Evolutionary conservation across 2,888 invertebrate species (phyloP), one percentile per base, ranked within the genome.

Genomic region (Elmis aenea): DNA sequence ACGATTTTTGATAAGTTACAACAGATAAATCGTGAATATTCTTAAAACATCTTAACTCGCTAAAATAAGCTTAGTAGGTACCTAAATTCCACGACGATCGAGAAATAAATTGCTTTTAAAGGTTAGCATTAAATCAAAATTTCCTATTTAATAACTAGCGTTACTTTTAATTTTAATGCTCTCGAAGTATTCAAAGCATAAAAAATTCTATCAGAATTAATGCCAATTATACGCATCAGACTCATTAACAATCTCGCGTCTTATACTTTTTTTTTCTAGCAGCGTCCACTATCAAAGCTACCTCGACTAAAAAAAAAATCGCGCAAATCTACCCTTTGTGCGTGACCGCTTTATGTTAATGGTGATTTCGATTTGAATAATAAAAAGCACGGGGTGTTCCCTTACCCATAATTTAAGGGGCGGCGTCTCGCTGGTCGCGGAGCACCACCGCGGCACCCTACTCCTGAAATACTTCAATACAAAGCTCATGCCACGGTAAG

Each of bases 351-450:
- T 49, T 40, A 37, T 36, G 39, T 46, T 48, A 51, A 52, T 55
- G 47, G 50, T 56, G 54, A 51, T 53, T 53, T 54, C 53, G 52
- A 56, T 53, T 60, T 54, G 57, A 57, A 44, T 44, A 40, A 38
- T 43, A 39, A 57, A 59, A 53, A 55, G 55, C 49, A 46, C 49
- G 50, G 55, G 50, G 51, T 50, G 51, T 50, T 52, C 54, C 58
- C 57, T 53, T 40, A 54, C 54, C 57, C 55, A 53, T 52, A 55
- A 55, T 58, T 54, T 55, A 52, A 56, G 52, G 57, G 58, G 58
- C 58, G 59, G 56, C 47, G 51, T 52, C 51, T 49, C 45, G 45
- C 46, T 37, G 46, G 47, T 48, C 51, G 49, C 48, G 47, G 38
- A 45, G 45, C 40, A 45, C 46, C 45, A 43, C 52, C 47, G 44